A percentile compares a stretch with the other conserved stretches of the same genome.
phyloP scores from a whole-genome alignment of 2,888 invertebrate species.

The Pharmacophagus antenor region DNA sequence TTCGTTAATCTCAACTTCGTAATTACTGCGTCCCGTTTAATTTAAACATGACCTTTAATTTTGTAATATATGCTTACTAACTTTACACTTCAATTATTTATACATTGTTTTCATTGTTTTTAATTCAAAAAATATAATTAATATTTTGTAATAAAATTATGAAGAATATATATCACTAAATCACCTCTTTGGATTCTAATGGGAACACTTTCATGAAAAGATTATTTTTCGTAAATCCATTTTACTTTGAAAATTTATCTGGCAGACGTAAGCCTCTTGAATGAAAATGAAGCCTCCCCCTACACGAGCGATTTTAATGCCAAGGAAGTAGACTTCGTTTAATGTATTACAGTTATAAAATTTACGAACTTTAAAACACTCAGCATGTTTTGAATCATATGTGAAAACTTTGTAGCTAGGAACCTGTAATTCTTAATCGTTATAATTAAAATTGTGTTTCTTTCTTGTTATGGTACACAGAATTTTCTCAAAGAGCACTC shows the following conservation, averaged over 20 bases:
- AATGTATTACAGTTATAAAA: constrained; percentile 16
- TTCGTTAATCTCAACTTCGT: constrained; percentile 22
- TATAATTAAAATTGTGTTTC: too few species aligned
- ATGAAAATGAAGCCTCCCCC: constrained; percentile 22
- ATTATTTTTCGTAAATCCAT: constrained; percentile 18
- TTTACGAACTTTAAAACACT: background rate
- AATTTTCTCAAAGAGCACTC: too few species aligned
- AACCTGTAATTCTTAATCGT: background rate
- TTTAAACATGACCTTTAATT: constrained; percentile 1
- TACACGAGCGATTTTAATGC: constrained; percentile 23
- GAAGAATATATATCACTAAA: background rate
- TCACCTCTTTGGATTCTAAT: too few species aligned
- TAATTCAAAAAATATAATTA: too few species aligned
- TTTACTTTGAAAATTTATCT: constrained; percentile 24
- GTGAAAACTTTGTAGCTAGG: background rate
- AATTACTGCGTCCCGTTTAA: constrained; percentile 9
- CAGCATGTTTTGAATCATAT: constrained; percentile 1
- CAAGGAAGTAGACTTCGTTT: constrained; percentile 18
- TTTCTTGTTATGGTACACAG: too few species aligned
- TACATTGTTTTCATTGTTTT: background rate
- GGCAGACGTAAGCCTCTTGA: constrained; percentile 27
- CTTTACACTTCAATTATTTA: background rate
- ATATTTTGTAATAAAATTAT: background rate
- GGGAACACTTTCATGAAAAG: constrained; percentile 19
- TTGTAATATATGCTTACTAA: background rate